A percentile compares a stretch with the other conserved stretches of the same genome.
Conservation (phyloP, 2,797 vertebrate genomes). For the Chaunax sp. region DNA sequence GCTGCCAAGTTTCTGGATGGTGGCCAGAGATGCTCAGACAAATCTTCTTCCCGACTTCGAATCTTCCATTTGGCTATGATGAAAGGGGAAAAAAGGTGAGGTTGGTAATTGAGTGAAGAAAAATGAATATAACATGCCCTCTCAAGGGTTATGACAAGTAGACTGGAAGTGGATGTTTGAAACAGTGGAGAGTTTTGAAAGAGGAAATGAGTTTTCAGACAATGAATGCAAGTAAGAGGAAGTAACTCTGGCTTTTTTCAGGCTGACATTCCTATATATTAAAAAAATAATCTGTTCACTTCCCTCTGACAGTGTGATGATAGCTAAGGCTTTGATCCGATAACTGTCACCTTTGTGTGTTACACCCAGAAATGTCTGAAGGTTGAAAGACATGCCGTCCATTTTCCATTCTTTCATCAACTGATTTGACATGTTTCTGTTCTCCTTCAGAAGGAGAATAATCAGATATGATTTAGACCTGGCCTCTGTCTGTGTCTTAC, state of each 20-base stretch:
- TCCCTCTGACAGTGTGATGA: slow-evolving; percentile 30
- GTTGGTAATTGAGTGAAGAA: slow-evolving; percentile 2
- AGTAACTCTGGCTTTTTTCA: no score
- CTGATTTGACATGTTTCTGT: slow-evolving; percentile 28
- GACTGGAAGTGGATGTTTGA: neutral
- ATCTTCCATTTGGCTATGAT: slow-evolving; percentile 93
- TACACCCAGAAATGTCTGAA: slow-evolving; percentile 27
- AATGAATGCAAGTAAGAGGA: slow-evolving; percentile 10
- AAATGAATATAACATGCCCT: neutral
- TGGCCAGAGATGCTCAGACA: slow-evolving; percentile 99
- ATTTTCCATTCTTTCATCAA: slow-evolving; percentile 45
- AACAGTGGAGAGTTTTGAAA: neutral
- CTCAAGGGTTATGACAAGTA: neutral
- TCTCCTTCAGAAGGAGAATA: slow-evolving; percentile 17
- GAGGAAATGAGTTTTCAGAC: neutral
- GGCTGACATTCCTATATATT: neutral
- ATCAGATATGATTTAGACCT: neutral
- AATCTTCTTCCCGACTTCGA: slow-evolving; percentile 99
- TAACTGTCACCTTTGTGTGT: slow-evolving; percentile 35
- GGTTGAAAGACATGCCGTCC: slow-evolving; percentile 46
- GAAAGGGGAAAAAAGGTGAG: neutral
- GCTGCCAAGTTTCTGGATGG: slow-evolving; percentile 99
- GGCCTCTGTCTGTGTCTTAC: slow-evolving; percentile 77
- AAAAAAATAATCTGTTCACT: neutral
- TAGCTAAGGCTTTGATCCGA: slow-evolving; percentile 42